Conservation (phyloP, 2,113 vertebrate species). For the Cyrtonyx montezumae region DNA sequence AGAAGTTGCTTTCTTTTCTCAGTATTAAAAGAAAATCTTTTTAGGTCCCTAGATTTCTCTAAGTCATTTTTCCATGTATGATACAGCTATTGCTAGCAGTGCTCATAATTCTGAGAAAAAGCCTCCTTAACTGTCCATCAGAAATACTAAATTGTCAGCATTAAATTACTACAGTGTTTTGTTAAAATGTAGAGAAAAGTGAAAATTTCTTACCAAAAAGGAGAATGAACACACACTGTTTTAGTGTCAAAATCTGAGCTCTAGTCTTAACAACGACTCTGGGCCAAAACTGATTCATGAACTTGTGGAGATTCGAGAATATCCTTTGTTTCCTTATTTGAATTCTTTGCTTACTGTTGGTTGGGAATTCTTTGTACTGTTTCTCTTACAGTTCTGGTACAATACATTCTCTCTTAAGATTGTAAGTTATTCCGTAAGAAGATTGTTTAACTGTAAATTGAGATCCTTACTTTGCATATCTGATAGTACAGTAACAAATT, state of each 20-base stretch:
- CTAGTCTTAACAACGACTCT: neutral
- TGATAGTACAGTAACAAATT: neutral
- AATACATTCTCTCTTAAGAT: neutral
- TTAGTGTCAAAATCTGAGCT: neutral
- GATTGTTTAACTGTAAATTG: neutral
- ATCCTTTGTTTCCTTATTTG: neutral
- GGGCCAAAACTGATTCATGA: neutral
- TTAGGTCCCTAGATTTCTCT: neutral
- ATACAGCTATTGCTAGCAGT: neutral
- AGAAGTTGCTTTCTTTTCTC: neutral
- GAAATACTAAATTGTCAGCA: neutral
- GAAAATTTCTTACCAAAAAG: neutral
- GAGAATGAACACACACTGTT: neutral
- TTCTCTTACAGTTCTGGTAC: neutral
- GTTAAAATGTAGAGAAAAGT: constrained; percentile 21
- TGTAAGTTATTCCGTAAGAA: neutral
- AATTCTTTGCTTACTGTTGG: neutral
- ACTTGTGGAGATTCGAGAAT: neutral
- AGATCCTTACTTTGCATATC: neutral
- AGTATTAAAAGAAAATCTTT: neutral
- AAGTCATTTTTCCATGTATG: neutral
- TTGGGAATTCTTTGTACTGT: neutral
- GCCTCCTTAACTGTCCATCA: neutral
- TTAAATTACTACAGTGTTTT: neutral
- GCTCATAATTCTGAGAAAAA: neutral